Evolutionary conservation across 2,113 vertebrate species (phyloP), one percentile per base, ranked within the genome.

Genomic region (Alethe castanea): DNA sequence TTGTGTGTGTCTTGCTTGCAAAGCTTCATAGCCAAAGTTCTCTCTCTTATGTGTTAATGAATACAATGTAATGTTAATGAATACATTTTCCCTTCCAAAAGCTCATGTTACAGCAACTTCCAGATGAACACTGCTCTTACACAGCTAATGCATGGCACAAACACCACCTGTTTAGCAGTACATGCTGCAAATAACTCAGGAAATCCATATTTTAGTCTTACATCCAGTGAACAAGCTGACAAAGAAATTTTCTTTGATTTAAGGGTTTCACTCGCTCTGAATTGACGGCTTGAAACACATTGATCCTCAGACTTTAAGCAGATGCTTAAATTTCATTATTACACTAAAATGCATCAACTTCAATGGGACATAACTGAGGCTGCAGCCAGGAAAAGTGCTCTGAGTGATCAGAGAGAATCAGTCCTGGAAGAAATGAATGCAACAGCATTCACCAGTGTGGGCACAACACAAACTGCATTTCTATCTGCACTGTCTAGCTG

Each of bases 171-270:
- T 38, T 60, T 12, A 54, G 42, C 52, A 82, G 25, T 6, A 19
- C 40, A 18, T 29, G 69, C 64, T 52, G 60, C 59, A 86, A 28
- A 40, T 36, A 71, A 45, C 69, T 36, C 36, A 4, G 12, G 19
- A 60, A 89, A 85, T 72, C 53, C 12, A 1, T 31, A 20, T 44
- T 70, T 47, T 19, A 25, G 52, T 20, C 81, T 67, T 42, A 44
- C 3, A 67, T 6, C 19, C 48, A 84, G n/a, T 36, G 62, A 94
- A 82, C 26, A 69, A 87, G n/a, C 36, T 69, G 70, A 84, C 31
- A 89, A 89, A 86, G 38, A 72, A 89, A 31, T 81, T 69, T 61
- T 8, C 19, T 52, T 18, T 72, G 53, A 82, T 86, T 86, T 81
- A 92, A 92, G 67, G 8, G 35, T 36, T 57, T 71, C 70, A 17